Conservation (phyloP, 2,888 invertebrate species). For the Erebia epiphron region DNA sequence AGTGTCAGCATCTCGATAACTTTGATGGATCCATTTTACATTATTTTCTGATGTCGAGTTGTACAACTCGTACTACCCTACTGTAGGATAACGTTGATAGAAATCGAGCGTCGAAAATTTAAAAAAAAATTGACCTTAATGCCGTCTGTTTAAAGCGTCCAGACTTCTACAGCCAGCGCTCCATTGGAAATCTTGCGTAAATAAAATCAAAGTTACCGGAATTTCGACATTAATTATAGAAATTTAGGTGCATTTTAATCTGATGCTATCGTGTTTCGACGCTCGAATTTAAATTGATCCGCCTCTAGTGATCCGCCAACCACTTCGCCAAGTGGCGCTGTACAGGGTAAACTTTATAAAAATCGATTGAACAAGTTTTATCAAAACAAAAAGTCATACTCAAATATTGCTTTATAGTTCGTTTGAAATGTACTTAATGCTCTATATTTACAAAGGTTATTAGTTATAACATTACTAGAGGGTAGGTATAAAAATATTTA, state of each 20-base stretch:
- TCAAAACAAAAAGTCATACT: neutral
- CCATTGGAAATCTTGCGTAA: neutral
- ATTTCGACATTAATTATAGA: too few relatives aligned
- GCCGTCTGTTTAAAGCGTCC: neutral
- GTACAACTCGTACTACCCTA: too few relatives aligned
- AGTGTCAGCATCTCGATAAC: neutral
- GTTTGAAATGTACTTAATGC: conserved; percentile 21
- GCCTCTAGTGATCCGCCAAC: neutral
- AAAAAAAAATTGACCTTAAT: neutral
- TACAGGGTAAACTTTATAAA: neutral
- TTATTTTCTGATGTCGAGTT: too few relatives aligned
- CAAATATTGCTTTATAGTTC: neutral
- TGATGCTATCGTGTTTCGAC: neutral
- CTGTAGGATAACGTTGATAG: neutral
- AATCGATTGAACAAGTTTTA: neutral
- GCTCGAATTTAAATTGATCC: neutral
- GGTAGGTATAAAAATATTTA: conserved; percentile 32
- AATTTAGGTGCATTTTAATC: neutral
- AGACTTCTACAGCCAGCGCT: neutral
- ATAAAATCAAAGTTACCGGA: too few relatives aligned
- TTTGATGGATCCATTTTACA: neutral
- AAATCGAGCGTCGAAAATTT: neutral
- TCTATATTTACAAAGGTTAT: conserved; percentile 35
- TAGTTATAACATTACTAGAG: conserved; percentile 23
- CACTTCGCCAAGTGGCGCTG: neutral